These are phyloP conservation scores for Sminthurinus aureus DNA, from an alignment of 2,888 invertebrate species.

Conservation along the genomic window DNA sequence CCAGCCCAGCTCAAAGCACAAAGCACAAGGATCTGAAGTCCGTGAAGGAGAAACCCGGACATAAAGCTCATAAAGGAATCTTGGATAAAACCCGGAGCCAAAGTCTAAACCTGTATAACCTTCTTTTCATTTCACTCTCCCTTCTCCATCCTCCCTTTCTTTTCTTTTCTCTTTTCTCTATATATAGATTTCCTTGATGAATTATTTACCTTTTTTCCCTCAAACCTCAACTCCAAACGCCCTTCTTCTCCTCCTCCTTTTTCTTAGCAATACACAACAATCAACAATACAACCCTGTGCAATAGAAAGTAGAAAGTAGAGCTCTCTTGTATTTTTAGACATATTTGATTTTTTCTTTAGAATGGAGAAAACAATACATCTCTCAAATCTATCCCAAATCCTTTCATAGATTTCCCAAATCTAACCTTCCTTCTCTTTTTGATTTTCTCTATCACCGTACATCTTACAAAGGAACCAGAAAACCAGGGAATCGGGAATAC, in stretches of 20 bases:
- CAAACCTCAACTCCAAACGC: not conserved
- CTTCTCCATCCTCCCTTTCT: slow-evolving; percentile 28
- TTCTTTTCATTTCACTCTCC: not conserved
- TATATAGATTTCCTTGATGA: slow-evolving; percentile 36
- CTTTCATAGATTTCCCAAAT: not conserved
- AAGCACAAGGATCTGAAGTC: too few relatives aligned
- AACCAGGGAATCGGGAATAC: too few relatives aligned
- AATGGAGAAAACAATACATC: not conserved
- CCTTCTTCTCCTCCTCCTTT: not conserved
- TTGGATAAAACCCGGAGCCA: slow-evolving; percentile 3
- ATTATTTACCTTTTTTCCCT: slow-evolving; percentile 27
- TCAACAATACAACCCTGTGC: too few relatives aligned
- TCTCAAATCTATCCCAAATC: not conserved
- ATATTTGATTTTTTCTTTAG: too few relatives aligned
- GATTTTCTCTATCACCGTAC: not conserved
- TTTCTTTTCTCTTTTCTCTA: slow-evolving; percentile 18
- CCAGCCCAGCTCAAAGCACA: slow-evolving; percentile 43
- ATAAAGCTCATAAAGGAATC: slow-evolving; percentile 50
- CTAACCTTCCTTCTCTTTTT: not conserved
- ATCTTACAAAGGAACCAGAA: not conserved
- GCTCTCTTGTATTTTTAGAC: too few relatives aligned
- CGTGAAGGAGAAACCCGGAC: slow-evolving; percentile 36
- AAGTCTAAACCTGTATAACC: not conserved
- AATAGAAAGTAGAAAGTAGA: too few relatives aligned
- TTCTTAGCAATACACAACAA: not conserved